Evolutionary conservation across 2,888 invertebrate species (phyloP), one percentile per base, ranked within the genome.

Genomic region (Eristalis pertinax): DNA sequence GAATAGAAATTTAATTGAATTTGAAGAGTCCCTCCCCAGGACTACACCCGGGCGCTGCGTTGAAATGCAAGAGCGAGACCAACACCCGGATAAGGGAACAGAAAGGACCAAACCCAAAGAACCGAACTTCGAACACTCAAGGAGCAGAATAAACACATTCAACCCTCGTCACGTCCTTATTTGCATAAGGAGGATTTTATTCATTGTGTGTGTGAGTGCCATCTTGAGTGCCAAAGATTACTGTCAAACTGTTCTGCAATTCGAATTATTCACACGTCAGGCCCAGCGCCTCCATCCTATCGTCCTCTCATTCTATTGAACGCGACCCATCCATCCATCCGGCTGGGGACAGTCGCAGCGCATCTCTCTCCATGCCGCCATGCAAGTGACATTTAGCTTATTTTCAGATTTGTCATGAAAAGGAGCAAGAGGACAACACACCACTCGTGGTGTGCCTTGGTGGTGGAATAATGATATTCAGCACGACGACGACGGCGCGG

Each of bases 161-260:
- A 83, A 83, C 79, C 83, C 87, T 87, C 83, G 83, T 87, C 86
- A 86, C 74, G 87, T 79, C 68, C 76, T 84, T 83, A 87, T 87
- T 87, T 87, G 87, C 87, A 87, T 87, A 84, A 87, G 84, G 79
- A 78, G 86, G 68, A 84, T 84, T 87, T 76, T 84, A 83, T 83
- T 87, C 75, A 79, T 75, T 84, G 75, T 84, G 68, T 72, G 83
- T 80, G 62, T 62, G 67, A 81, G 81, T 78, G 82, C 50, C 87
- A 76, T 87, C 87, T 87, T 87, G 87, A 83, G 87, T 87, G 87
- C 43, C 87, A 87, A 87, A 84, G 87, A 87, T 87, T 87, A 83
- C 87, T 87, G 87, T 87, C 87, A 87, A 87, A 87, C 87, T 84
- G 87, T 76, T 87, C 83, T 80, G 79, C 87, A 84, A 87, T 87